phyloP scores from a whole-genome alignment of 1,140 invertebrate species.

The Zaprionus taronus region DNA sequence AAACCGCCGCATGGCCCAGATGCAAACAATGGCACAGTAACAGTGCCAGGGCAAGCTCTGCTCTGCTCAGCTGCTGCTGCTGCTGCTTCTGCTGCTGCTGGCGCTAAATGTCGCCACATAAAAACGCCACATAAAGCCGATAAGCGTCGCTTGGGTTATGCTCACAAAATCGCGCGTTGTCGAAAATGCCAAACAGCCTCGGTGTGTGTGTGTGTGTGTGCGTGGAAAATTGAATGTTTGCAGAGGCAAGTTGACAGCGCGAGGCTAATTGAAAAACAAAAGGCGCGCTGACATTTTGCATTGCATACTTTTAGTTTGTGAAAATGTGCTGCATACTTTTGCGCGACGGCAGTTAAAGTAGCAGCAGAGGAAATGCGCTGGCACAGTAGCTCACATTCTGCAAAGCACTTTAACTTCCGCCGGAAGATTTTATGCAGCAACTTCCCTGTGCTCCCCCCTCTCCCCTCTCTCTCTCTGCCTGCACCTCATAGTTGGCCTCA shows the following conservation, averaged over 20 bases:
- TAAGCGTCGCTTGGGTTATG: conserved; percentile 72
- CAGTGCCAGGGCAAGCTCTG: background rate
- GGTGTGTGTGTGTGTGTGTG: background rate
- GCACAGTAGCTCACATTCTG: conserved; percentile 33
- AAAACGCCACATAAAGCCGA: conserved; percentile 77
- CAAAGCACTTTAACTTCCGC: conserved; percentile 74
- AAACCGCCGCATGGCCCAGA: conserved; percentile 71
- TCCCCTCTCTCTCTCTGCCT: background rate
- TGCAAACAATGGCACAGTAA: conserved; percentile 69
- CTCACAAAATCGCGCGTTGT: conserved; percentile 59
- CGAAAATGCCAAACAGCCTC: conserved; percentile 52
- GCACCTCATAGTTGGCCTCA: background rate
- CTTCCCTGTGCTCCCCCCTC: background rate
- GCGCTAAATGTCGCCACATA: conserved; percentile 61
- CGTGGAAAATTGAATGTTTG: conserved; percentile 64
- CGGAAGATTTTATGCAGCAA: conserved; percentile 76
- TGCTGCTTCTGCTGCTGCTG: conserved; percentile 11
- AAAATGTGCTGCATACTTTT: background rate
- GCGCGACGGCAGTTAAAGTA: conserved; percentile 12
- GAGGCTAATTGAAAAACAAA: conserved; percentile 67
- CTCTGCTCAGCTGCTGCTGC: conserved; percentile 8
- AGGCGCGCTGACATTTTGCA: conserved; percentile 35
- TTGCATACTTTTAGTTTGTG: conserved; percentile 38
- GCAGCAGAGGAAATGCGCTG: conserved; percentile 3
- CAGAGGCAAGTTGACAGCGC: conserved; percentile 9